Conservation (phyloP, 2,888 invertebrate species). For the Pyrocoelia pectoralis region DNA sequence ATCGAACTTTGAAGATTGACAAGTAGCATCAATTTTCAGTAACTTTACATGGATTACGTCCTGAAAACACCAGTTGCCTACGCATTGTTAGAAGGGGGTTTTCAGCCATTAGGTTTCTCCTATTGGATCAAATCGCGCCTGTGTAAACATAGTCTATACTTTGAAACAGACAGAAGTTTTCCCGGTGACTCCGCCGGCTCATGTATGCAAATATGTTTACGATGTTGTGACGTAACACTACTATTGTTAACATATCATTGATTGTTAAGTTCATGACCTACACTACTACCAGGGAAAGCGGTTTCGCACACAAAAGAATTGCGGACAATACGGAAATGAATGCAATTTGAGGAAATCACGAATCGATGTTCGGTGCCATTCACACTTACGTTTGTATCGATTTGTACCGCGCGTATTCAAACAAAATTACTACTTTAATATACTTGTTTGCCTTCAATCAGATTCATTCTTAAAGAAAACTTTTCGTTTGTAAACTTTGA, state of each 20-base stretch:
- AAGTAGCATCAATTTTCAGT: constrained; percentile 19
- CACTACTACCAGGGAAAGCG: constrained; percentile 61
- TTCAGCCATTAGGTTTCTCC: constrained; percentile 53
- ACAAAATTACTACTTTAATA: constrained; percentile 28
- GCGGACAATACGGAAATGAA: constrained; percentile 47
- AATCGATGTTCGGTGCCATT: constrained; percentile 37
- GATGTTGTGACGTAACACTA: constrained; percentile 56
- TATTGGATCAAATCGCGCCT: constrained; percentile 52
- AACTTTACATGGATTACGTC: constrained; percentile 17
- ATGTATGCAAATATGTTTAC: constrained; percentile 59
- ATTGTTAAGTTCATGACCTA: constrained; percentile 60
- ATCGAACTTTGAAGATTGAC: constrained; percentile 28
- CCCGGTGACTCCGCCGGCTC: constrained; percentile 38
- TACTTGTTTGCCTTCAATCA: constrained; percentile 21
- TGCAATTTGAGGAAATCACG: constrained; percentile 42
- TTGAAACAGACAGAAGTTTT: constrained; percentile 34
- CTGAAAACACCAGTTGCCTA: constrained; percentile 48
- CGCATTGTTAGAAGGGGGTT: constrained; percentile 44
- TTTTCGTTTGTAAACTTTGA: constrained; percentile 10
- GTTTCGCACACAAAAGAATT: constrained; percentile 41
- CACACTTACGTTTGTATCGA: constrained; percentile 44
- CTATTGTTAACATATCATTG: constrained; percentile 61
- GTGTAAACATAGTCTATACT: constrained; percentile 41
- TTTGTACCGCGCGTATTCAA: constrained; percentile 32
- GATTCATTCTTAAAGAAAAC: constrained; percentile 13